Conservation (phyloP, 35 echinoderm and acorn worm species). For the Lytechinus variegatus region DNA sequence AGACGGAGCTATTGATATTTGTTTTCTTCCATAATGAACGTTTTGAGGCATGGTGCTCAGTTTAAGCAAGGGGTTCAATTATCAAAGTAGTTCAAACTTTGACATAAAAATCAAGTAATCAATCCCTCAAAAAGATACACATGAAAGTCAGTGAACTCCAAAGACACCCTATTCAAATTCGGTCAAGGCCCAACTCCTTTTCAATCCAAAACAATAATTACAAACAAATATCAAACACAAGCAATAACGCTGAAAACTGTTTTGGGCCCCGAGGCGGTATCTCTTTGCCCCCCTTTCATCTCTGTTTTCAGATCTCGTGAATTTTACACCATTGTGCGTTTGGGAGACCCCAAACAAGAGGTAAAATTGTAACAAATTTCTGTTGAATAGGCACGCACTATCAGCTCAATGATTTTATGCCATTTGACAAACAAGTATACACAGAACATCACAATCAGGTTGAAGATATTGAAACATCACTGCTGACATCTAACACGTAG, state of each 20-base stretch:
- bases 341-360: conserved; percentile 32
- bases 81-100: neutral
- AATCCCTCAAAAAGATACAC: neutral
- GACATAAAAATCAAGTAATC: neutral
- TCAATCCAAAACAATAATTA: conserved; percentile 8
- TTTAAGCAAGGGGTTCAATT: neutral
- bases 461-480: neutral
- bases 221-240: conserved; percentile 10
- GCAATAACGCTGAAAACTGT: neutral
- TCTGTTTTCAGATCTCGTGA: neutral
- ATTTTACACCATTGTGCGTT: conserved; percentile 13
- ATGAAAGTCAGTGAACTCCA: conserved; percentile 11
- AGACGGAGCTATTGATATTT: too few relatives aligned
- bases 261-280: conserved; percentile 8
- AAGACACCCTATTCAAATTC: neutral
- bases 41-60: neutral
- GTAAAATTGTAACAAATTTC: conserved; percentile 31
- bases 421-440: neutral
- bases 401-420: neutral
- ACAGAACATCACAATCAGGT: neutral
- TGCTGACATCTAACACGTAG: neutral
- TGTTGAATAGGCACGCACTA: neutral
- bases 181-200: conserved; percentile 14
- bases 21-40: neutral
- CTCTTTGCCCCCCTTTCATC: neutral